phyloP scores from a whole-genome alignment of 2,113 vertebrate species.

The rat (Rattus norvegicus) region DNA sequence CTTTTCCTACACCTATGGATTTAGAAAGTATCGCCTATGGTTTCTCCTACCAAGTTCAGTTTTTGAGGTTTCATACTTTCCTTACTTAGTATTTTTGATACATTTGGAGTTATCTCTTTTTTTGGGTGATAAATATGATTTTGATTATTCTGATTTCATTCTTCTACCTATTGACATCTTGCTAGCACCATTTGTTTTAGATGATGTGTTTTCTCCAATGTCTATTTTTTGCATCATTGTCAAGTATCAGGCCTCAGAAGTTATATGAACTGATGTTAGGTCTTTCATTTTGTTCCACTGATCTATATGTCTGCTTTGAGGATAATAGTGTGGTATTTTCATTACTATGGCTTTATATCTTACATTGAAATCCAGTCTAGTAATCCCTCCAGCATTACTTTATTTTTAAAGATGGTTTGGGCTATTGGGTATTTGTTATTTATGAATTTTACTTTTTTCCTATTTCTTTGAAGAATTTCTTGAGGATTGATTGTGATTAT shows the following conservation, averaged over 20 bases:
- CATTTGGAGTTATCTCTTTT: neutral
- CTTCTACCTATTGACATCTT: neutral
- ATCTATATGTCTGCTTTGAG: neutral
- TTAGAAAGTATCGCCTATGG: neutral
- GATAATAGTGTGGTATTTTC: neutral
- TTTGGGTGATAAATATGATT: neutral
- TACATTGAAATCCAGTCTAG: neutral
- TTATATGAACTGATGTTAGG: neutral
- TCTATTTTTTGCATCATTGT: neutral
- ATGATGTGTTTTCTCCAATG: neutral
- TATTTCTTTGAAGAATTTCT: neutral
- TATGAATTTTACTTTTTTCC: neutral
- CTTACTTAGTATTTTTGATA: too few species aligned
- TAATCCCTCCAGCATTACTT: too few species aligned
- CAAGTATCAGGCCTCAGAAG: neutral
- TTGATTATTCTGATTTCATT: neutral
- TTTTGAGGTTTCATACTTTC: neutral
- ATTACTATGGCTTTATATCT: neutral
- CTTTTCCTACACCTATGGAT: neutral
- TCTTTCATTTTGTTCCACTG: neutral
- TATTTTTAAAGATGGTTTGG: neutral
- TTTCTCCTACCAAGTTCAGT: neutral
- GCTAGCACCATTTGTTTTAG: neutral
- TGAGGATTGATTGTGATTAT: neutral
- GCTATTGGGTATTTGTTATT: neutral